Conservation (phyloP, 1,140 invertebrate genomes). For the Cyrtorhinus lividipennis region DNA sequence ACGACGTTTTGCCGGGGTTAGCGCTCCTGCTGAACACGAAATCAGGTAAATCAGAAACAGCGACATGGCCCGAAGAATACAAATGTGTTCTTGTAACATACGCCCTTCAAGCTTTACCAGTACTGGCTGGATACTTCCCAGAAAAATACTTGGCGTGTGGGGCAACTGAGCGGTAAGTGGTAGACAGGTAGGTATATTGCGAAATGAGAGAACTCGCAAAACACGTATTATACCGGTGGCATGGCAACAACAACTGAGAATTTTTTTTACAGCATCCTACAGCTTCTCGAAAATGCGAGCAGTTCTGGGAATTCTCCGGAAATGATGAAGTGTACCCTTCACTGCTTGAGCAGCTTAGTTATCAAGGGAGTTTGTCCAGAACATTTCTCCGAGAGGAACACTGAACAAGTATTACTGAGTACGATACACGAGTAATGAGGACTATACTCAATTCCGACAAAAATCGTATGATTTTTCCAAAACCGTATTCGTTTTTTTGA, state of each 20-base stretch:
- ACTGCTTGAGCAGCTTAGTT: background rate
- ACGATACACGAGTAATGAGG: no score
- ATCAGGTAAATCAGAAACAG: background rate
- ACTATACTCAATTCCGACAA: no score
- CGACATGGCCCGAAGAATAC: background rate
- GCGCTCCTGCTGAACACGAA: background rate
- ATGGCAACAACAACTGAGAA: no score
- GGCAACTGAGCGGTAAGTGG: background rate
- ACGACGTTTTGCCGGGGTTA: background rate
- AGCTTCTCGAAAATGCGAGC: background rate
- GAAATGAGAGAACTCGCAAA: no score
- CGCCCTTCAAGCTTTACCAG: constrained; percentile 3
- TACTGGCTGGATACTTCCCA: background rate
- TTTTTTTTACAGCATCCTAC: constrained; percentile 4
- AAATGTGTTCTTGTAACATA: constrained; percentile 1
- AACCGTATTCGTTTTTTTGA: no score
- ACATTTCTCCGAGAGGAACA: background rate
- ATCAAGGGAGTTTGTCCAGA: background rate
- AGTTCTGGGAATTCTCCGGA: background rate
- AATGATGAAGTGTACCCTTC: background rate
- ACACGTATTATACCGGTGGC: no score
- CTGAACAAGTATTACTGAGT: no score
- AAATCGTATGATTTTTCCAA: no score
- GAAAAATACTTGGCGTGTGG: background rate
- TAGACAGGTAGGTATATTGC: no score